These are phyloP conservation scores for Manis crassicaudata DNA, from an alignment of 2,797 vertebrate species.

Conservation along the genomic window DNA sequence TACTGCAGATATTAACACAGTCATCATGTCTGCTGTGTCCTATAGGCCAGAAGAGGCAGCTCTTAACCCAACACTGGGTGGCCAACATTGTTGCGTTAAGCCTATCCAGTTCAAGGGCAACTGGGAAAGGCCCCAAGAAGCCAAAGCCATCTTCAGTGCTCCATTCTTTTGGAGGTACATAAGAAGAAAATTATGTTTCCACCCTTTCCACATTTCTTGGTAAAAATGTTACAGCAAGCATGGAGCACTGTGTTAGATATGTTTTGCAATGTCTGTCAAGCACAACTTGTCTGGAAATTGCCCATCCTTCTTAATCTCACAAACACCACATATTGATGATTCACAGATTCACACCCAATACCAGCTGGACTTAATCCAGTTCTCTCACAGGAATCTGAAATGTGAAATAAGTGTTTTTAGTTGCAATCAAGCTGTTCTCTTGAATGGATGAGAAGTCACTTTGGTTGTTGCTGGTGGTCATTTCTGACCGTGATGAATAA, in stretches of 20 bases:
- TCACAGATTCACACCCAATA: background rate
- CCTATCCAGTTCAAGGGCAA: background rate
- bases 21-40: background rate
- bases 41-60: no score
- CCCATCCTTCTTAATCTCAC: background rate
- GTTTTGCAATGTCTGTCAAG: background rate
- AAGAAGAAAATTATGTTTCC: background rate
- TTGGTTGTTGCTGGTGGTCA: background rate
- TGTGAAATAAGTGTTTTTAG: background rate
- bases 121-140: background rate
- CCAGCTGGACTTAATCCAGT: background rate
- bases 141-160: background rate
- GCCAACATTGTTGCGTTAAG: background rate
- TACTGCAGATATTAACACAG: background rate
- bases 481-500: background rate
- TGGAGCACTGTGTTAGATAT: background rate
- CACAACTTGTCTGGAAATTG: background rate
- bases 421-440: background rate
- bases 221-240: background rate
- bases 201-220: background rate
- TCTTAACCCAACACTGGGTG: background rate
- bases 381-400: slow-evolving; percentile 14
- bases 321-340: background rate
- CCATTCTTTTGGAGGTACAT: background rate
- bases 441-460: background rate